These are phyloP conservation scores for Goniozus legneri DNA, from an alignment of 1,140 invertebrate species.

Conservation along the genomic window DNA sequence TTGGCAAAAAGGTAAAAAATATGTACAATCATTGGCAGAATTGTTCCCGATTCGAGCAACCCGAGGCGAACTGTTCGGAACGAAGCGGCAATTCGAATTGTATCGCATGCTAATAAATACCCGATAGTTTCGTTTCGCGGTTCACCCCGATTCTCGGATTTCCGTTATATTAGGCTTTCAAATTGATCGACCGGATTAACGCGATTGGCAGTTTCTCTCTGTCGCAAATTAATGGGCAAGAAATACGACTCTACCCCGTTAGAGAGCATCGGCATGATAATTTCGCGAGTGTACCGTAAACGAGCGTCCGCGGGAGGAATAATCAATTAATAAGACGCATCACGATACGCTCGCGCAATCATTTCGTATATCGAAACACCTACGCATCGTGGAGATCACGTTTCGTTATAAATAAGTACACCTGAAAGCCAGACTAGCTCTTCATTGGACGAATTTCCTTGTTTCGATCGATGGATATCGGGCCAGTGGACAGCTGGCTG, in stretches of 20 bases:
- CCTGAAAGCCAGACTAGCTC: conserved; percentile 24
- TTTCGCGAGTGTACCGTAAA: too few relatives aligned
- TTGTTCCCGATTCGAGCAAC: conserved; percentile 26
- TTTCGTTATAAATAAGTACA: too few relatives aligned
- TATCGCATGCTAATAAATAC: too few relatives aligned
- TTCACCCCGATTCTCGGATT: conserved; percentile 8
- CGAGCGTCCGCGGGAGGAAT: too few relatives aligned
- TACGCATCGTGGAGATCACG: conserved; percentile 14
- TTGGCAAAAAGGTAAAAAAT: conserved; percentile 28
- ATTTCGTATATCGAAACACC: conserved; percentile 21
- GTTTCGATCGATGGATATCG: background rate
- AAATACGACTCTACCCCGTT: conserved; percentile 21
- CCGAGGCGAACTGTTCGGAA: conserved; percentile 11
- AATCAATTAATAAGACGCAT: too few relatives aligned
- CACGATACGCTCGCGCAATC: too few relatives aligned
- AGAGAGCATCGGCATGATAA: conserved; percentile 28
- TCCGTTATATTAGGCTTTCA: conserved; percentile 4
- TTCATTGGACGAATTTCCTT: background rate
- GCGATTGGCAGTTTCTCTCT: conserved; percentile 5
- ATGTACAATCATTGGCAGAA: conserved; percentile 36
- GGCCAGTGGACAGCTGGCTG: conserved; percentile 10
- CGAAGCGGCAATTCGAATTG: too few relatives aligned
- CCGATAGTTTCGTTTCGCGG: background rate
- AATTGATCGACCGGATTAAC: background rate
- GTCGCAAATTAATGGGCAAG: conserved; percentile 14